Base-by-base conservation (phyloP, 2,797 vertebrate species). In the Labeo calbasu region DNA sequence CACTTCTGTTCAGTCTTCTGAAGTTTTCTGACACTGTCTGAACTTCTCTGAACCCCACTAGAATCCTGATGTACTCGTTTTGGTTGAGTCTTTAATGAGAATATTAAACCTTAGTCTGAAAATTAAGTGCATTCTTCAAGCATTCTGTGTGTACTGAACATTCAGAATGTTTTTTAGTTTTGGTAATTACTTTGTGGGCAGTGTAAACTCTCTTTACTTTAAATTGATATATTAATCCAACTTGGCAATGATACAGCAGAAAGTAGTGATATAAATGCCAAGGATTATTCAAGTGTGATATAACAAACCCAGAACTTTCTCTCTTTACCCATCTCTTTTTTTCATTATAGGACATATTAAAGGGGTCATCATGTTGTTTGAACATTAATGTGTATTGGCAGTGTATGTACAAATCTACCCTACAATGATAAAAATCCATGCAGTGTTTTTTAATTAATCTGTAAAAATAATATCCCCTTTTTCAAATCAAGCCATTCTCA, bases 301-400 rank as follows among this genome's bases (percentile, higher is more conserved):
- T 66, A 36, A 79, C 21, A 11, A 25, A 17, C 50, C 21, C 63
- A 53, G 13, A 53, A n/a, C 43, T 75, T n/a, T 46, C 23, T 66
- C 13, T 85, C 13, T 63, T 14, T 63, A 63, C 28, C 2, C 79
- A 43, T 73, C 55, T 43, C 40, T 43, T 43, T 43, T 43, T 43
- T 43, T 43, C 40, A 43, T 36, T 36, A 77, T 77, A 84, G 53
- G 73, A 82, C 57, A 77, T 86, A 77, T 83, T 46, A 75, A 73
- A 23, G 76, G 23, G 83, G 66, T 71, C 63, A 78, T 32, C 28
- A 32, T 32, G 28, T 32, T 32, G 28, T 32, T 32, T 32, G 2
- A 32, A 32, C 28, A 32, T 32, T 32, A 32, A 32, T 32, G 28
- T 32, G 28, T 32, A 3, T 32, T 32, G 28, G 28, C 1, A 32